Conservation (phyloP, 2,113 vertebrate species). For the Amia ocellicauda region DNA sequence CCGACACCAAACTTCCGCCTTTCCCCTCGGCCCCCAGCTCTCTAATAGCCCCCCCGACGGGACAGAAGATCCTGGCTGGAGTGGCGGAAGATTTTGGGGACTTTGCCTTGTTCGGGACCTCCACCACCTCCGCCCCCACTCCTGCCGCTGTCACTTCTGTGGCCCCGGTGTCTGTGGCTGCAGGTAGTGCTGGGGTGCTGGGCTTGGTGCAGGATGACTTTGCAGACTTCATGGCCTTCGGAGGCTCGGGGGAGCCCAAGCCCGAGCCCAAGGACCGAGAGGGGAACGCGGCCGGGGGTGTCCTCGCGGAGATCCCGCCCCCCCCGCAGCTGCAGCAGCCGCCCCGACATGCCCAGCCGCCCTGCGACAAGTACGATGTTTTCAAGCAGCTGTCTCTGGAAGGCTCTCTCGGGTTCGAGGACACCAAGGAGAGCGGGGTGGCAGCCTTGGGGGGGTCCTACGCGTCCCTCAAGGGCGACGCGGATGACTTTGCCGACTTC, state of each 20-base stretch:
- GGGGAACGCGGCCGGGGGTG: conserved; percentile 37
- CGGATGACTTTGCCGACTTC: conserved; percentile 90
- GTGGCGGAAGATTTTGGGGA: conserved; percentile 86
- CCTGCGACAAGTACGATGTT: conserved; percentile 78
- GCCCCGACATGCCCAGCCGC: conserved; percentile 38
- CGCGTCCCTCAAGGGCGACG: conserved; percentile 69
- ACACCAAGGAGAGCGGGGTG: conserved; percentile 75
- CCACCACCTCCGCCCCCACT: conserved; percentile 63
- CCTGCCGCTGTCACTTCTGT: conserved; percentile 35
- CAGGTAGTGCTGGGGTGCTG: conserved; percentile 26
- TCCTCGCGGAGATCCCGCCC: conserved; percentile 37
- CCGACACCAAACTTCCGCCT: conserved; percentile 50
- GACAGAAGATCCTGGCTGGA: conserved; percentile 58
- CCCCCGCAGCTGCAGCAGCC: conserved; percentile 42
- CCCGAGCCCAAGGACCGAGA: conserved; percentile 45
- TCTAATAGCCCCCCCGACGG: conserved; percentile 50
- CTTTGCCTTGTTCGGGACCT: conserved; percentile 86
- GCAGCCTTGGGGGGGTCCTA: conserved; percentile 60
- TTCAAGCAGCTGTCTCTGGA: conserved; percentile 91
- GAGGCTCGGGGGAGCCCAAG: conserved; percentile 63
- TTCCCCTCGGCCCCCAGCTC: conserved; percentile 53
- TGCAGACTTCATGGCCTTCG: conserved; percentile 96
- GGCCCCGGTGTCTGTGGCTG: conserved; percentile 34
- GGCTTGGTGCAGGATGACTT: conserved; percentile 89
- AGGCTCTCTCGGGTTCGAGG: conserved; percentile 67